Evolutionary conservation across 1,140 invertebrate species (phyloP).

Genomic region (Saccostrea glomerata): DNA sequence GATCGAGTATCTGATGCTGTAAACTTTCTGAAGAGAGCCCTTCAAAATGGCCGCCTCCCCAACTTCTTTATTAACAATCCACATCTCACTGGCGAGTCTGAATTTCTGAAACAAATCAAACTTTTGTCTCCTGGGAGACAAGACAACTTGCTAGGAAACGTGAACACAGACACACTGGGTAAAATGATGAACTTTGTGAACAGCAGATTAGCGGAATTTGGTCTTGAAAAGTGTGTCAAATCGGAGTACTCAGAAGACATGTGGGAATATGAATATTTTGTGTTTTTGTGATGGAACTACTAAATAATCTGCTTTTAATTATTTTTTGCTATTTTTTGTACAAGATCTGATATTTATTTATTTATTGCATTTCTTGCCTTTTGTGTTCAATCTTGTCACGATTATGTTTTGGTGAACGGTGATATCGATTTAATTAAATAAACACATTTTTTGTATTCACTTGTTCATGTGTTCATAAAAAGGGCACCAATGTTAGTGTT

Average conservation of each 20-base stretch:
- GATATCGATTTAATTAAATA: too few relatives aligned
- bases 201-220: constrained; percentile 64
- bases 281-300: constrained; percentile 51
- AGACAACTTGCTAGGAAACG: constrained; percentile 65
- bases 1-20: constrained; percentile 70
- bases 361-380: constrained; percentile 24
- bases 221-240: constrained; percentile 65
- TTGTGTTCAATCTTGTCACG: neutral
- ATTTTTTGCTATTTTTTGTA: neutral
- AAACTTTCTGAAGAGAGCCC: constrained; percentile 66
- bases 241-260: constrained; percentile 71
- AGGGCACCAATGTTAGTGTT: too few relatives aligned
- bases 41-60: constrained; percentile 65
- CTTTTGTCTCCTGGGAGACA: constrained; percentile 63
- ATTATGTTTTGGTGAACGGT: neutral
- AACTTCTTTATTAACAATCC: constrained; percentile 71
- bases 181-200: constrained; percentile 67
- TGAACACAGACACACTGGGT: constrained; percentile 57
- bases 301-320: neutral
- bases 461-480: too few relatives aligned
- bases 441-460: too few relatives aligned
- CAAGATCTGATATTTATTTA: neutral
- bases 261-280: constrained; percentile 76
- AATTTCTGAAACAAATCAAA: constrained; percentile 59
- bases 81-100: constrained; percentile 67